Percentiles rank a stretch among this genome's conserved stretches.
Conservation (phyloP, 2,888 invertebrate genomes). For the Tetranychus piercei region DNA sequence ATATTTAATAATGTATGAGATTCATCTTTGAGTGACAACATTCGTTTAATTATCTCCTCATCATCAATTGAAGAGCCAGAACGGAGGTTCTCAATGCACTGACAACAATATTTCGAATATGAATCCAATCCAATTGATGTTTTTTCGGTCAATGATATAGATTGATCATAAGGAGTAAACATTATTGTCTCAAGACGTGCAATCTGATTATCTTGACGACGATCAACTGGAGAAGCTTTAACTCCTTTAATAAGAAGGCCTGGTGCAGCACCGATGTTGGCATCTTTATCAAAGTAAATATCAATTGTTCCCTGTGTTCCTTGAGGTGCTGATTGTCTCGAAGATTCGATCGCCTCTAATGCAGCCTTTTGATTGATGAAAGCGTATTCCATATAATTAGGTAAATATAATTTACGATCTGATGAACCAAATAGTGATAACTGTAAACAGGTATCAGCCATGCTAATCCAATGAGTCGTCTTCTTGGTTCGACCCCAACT, state of each 20-base stretch:
- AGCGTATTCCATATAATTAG: conserved; percentile 31
- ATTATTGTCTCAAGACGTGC: conserved; percentile 62
- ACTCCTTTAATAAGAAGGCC: conserved; percentile 73
- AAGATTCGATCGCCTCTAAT: conserved; percentile 15
- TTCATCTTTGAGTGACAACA: neutral
- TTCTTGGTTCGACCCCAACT: conserved; percentile 56
- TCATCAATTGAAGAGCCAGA: neutral
- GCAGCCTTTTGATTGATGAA: conserved; percentile 15
- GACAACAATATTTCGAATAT: neutral
- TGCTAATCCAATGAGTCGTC: conserved; percentile 81
- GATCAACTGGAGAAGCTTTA: conserved; percentile 46
- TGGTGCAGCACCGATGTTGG: conserved; percentile 42
- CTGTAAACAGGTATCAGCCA: conserved; percentile 88
- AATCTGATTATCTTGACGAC: conserved; percentile 46
- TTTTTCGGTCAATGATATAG: neutral
- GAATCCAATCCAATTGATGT: neutral
- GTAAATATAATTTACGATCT: conserved; percentile 30
- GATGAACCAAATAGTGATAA: conserved; percentile 32
- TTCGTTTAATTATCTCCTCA: neutral
- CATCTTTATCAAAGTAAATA: conserved; percentile 34
- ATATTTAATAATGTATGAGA: neutral
- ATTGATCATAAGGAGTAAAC: conserved; percentile 50
- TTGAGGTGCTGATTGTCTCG: conserved; percentile 12
- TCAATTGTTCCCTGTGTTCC: conserved; percentile 6
- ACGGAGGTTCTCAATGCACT: neutral